A percentile compares a stretch with the other conserved stretches of the same genome.
These are phyloP conservation scores for Tiphia femorata DNA, from an alignment of 2,888 invertebrate genomes.

Conservation along the genomic window DNA sequence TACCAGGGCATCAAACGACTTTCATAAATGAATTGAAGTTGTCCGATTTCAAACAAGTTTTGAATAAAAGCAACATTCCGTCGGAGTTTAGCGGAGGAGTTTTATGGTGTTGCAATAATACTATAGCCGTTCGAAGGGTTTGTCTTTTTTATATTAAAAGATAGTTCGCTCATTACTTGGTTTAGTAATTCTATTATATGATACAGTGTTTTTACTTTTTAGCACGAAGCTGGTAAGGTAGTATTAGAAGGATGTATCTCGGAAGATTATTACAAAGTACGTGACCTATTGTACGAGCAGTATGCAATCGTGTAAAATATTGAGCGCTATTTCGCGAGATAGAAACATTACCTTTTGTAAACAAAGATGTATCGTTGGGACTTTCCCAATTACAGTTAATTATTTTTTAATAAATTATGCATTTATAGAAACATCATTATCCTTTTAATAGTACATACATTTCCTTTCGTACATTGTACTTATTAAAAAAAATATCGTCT, in stretches of 20 bases:
- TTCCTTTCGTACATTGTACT: too few relatives aligned
- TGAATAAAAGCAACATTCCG: conserved; percentile 80
- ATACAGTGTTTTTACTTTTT: conserved; percentile 62
- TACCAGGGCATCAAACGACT: conserved; percentile 83
- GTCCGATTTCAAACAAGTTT: conserved; percentile 88
- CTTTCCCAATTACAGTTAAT: too few relatives aligned
- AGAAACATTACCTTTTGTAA: too few relatives aligned
- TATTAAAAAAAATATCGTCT: too few relatives aligned
- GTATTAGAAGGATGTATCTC: conserved; percentile 94
- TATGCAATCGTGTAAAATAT: conserved; percentile 93
- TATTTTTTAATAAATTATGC: too few relatives aligned
- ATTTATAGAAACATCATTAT: too few relatives aligned
- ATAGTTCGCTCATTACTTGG: background rate
- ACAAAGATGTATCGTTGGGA: too few relatives aligned
- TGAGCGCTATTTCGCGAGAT: too few relatives aligned
- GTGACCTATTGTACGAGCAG: conserved; percentile 93
- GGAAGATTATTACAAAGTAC: conserved; percentile 94
- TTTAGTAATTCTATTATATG: background rate
- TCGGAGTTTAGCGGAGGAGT: conserved; percentile 94
- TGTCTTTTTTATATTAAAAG: conserved; percentile 40
- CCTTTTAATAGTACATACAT: too few relatives aligned
- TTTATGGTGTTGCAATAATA: conserved; percentile 93
- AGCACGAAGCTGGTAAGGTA: conserved; percentile 93
- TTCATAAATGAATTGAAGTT: conserved; percentile 94
- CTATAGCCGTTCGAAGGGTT: conserved; percentile 89